Evolutionary conservation across 2,888 invertebrate genomes (phyloP).

Genomic region (Dinocampus coccinellae): DNA sequence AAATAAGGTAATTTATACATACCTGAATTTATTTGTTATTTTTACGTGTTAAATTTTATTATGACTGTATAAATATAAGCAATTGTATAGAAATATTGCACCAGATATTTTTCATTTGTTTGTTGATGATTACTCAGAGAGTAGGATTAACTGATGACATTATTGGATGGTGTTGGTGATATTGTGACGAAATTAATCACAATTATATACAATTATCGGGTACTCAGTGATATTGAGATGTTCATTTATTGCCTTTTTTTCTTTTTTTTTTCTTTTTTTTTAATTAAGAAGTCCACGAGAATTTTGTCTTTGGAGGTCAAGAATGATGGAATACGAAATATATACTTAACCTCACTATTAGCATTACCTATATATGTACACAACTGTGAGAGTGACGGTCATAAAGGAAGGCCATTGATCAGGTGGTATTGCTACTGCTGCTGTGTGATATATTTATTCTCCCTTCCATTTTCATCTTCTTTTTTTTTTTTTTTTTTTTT

Average conservation of each 20-base stretch:
- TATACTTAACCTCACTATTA: not conserved
- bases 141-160: not conserved
- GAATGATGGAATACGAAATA: not conserved
- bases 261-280: not conserved
- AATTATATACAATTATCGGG: no score
- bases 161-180: constrained; percentile 1
- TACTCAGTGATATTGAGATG: constrained; percentile 8
- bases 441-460: not conserved
- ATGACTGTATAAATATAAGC: not conserved
- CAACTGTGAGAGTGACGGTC: constrained; percentile 17
- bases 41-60: no score
- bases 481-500: not conserved
- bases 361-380: constrained; percentile 3
- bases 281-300: not conserved
- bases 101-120: not conserved
- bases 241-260: not conserved
- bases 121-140: not conserved
- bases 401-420: constrained; percentile 21
- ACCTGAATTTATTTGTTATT: not conserved
- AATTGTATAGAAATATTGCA: not conserved
- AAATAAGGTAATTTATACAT: not conserved
- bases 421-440: constrained; percentile 6
- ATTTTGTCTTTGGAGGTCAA: not conserved
- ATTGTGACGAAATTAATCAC: no score
- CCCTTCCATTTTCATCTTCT: no score